Conservation (phyloP, 2,888 invertebrate species). For the Thymelicus lineola region DNA sequence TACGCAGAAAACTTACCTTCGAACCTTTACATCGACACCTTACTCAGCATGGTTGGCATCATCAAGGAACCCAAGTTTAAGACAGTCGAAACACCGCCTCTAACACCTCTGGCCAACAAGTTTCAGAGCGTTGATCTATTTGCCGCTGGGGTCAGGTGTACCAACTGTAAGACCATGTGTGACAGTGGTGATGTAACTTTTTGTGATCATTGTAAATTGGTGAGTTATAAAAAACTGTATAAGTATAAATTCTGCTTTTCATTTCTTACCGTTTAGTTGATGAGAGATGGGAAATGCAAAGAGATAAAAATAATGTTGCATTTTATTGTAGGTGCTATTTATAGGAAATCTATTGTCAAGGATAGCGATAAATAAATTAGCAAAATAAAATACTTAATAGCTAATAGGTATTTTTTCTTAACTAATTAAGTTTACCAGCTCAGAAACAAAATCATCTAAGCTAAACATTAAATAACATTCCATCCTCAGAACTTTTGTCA, state of each 20-base stretch:
- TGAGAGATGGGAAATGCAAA: no score
- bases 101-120: constrained; percentile 46
- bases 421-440: no score
- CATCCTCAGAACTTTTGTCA: constrained; percentile 83
- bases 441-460: no score
- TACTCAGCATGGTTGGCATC: constrained; percentile 80
- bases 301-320: no score
- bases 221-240: constrained; percentile 52
- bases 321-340: no score
- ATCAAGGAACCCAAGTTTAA: constrained; percentile 43
- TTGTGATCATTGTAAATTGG: constrained; percentile 87
- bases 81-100: constrained; percentile 53
- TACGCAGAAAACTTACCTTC: constrained; percentile 86
- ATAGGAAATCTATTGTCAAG: background rate
- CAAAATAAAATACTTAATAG: no score
- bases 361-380: background rate
- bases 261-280: no score
- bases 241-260: no score
- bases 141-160: constrained; percentile 64
- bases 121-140: constrained; percentile 66
- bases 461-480: background rate
- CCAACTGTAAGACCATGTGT: constrained; percentile 67
- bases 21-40: constrained; percentile 87
- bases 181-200: constrained; percentile 61
- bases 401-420: no score